These are phyloP conservation scores for Notospermus geniculatus DNA, from an alignment of 1,140 invertebrate species.

Conservation along the genomic window DNA sequence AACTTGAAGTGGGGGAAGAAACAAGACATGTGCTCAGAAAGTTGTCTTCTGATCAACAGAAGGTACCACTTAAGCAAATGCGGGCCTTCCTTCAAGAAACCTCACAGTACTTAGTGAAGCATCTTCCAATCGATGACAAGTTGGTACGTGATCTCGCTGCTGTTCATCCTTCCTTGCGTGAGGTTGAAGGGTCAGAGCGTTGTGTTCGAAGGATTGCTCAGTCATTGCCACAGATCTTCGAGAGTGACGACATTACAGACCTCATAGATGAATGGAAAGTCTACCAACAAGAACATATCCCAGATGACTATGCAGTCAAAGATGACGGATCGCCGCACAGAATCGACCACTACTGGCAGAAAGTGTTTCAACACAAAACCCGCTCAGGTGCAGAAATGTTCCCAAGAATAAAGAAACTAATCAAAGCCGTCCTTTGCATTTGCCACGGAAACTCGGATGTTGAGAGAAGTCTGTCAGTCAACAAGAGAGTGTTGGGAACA, in stretches of 20 bases:
- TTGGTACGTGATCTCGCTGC: conserved; percentile 10
- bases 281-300: conserved; percentile 14
- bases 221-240: conserved; percentile 7
- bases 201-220: conserved; percentile 14
- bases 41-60: conserved; percentile 9
- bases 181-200: conserved; percentile 9
- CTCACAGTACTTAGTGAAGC: conserved; percentile 11
- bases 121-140: conserved; percentile 15
- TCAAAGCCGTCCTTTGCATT: conserved; percentile 20
- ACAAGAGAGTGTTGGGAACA: too few species aligned
- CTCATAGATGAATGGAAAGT: conserved; percentile 29
- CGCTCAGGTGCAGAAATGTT: conserved; percentile 12
- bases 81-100: conserved; percentile 13
- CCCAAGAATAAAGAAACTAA: conserved; percentile 12
- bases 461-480: too few species aligned
- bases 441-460: conserved; percentile 30
- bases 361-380: conserved; percentile 19
- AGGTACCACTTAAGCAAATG: conserved; percentile 13
- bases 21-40: conserved; percentile 1
- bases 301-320: conserved; percentile 15
- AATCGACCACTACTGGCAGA: conserved; percentile 30
- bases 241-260: conserved; percentile 2
- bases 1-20: conserved; percentile 17
- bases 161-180: conserved; percentile 17
- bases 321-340: conserved; percentile 12